A percentile compares a stretch with the other conserved stretches of the same genome.
Conservation (phyloP, 1,140 invertebrate species). For the Drosophila seguyi region DNA sequence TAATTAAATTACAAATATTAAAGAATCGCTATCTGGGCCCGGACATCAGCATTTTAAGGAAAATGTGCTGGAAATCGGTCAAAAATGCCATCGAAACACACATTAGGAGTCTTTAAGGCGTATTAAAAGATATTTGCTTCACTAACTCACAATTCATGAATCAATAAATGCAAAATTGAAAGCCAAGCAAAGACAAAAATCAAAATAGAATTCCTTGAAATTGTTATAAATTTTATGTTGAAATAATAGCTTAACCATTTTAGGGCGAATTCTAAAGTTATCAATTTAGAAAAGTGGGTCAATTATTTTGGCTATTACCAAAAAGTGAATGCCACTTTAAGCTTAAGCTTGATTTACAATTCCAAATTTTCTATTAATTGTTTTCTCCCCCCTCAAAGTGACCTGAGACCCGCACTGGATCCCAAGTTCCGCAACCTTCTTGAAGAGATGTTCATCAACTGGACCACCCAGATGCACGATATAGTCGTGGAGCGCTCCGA, state of each 20-base stretch:
- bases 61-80: conserved; percentile 7
- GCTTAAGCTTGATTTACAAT: no score
- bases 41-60: conserved; percentile 5
- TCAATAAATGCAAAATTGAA: conserved; percentile 19
- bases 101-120: conserved; percentile 11
- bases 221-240: conserved; percentile 39
- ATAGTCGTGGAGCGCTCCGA: conserved; percentile 85
- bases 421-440: conserved; percentile 89
- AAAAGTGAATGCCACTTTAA: conserved; percentile 7
- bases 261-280: conserved; percentile 1
- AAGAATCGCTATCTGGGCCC: conserved; percentile 10
- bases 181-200: conserved; percentile 15
- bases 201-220: conserved; percentile 51
- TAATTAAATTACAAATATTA: conserved; percentile 54
- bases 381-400: no score
- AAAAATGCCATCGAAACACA: not conserved
- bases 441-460: conserved; percentile 91
- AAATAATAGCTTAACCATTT: conserved; percentile 33
- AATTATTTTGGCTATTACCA: conserved; percentile 17
- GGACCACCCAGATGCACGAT: conserved; percentile 90
- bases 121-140: conserved; percentile 22
- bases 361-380: no score
- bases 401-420: conserved; percentile 86
- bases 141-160: conserved; percentile 11
- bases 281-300: conserved; percentile 45